Percentiles rank a stretch among this genome's conserved stretches.
Evolutionary conservation across 2,888 invertebrate genomes (phyloP).

Genomic region (Exocentrus adspersus): DNA sequence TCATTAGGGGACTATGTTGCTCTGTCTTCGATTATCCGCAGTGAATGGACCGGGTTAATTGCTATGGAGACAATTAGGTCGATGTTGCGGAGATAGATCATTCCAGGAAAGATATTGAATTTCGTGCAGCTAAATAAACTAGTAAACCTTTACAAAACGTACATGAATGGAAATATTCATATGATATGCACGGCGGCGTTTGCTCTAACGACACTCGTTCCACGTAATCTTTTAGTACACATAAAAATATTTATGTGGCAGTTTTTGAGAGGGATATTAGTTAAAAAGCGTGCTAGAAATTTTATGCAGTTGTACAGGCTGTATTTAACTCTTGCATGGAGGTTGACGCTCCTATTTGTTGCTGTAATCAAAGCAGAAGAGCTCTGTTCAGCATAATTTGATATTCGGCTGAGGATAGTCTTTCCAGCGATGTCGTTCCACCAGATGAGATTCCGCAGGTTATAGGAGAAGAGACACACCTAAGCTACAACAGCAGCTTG

Average conservation of each 20-base stretch:
- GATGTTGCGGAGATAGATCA: no score
- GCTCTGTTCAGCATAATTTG: slow-evolving; percentile 28
- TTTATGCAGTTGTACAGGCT: slow-evolving; percentile 1
- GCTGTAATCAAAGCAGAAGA: slow-evolving; percentile 36
- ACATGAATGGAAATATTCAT: no score
- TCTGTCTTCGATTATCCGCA: neutral
- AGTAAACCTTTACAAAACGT: no score
- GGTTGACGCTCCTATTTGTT: slow-evolving; percentile 32
- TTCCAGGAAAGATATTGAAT: no score
- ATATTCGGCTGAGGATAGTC: slow-evolving; percentile 23
- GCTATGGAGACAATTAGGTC: neutral
- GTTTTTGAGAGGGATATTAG: neutral
- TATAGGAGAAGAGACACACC: slow-evolving; percentile 37
- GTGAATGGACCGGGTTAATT: neutral
- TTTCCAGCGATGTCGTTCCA: slow-evolving; percentile 4
- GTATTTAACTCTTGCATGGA: neutral
- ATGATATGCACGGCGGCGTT: neutral
- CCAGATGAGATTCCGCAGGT: slow-evolving; percentile 38
- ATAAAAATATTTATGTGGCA: neutral
- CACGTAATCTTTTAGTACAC: slow-evolving; percentile 3
- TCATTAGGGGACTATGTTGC: slow-evolving; percentile 1
- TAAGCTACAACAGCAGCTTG: slow-evolving; percentile 41
- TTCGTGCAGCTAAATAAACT: no score
- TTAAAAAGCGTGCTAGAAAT: neutral
- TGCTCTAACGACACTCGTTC: neutral